Base-by-base conservation (phyloP, 2,888 invertebrate species). In the Lasioglossum villosulum region DNA sequence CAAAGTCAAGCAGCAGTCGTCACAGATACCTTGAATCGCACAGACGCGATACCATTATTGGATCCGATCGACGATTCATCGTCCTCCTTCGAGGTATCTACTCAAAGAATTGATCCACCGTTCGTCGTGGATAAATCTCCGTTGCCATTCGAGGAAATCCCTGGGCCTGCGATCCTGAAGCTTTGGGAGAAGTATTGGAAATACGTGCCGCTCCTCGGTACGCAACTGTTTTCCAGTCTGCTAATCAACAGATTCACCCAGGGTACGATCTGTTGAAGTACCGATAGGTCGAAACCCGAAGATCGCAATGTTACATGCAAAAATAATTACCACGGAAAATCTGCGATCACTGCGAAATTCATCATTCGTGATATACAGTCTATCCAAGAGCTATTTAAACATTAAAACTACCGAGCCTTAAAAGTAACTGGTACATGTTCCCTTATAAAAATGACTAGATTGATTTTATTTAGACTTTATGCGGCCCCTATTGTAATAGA, bases 161-260 rank as follows among this genome's bases (percentile, higher is more conserved):
- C 97, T 0, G 97, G 97, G 0, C 97, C 97, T 0, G 95, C 95
- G 80, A 92, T 96, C 39, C 94, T 97, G 39, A 96, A 96, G 90
- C 94, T 96, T 73, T 95, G 97, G 90, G 96, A 97, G 12, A 96
- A 95, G 91, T 94, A 96, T 87, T 96, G 97, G 94, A 96, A 95
- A 90, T 96, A 96, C 93, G 94, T 97, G 88, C 97, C 97, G 37
- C 95, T 96, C 86, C 91, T 97, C 82, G 97, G 97, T 89, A 97
- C 96, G 86, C 97, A 97, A 94, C 91, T 94, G 93, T 92, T 94
- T 93, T 91, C 90, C 94, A 94, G 94, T 92, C 89, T 93, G 91
- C 93, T 94, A 91, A 92, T 93, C 93, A 94, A 93, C 94, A 90
- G 90, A 89, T 91, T 93, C 88, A 92, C 92, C 79, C 90, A 93